These are phyloP conservation scores for Crotalus viridis DNA, from an alignment of 2,113 vertebrate species.

Conservation along the genomic window DNA sequence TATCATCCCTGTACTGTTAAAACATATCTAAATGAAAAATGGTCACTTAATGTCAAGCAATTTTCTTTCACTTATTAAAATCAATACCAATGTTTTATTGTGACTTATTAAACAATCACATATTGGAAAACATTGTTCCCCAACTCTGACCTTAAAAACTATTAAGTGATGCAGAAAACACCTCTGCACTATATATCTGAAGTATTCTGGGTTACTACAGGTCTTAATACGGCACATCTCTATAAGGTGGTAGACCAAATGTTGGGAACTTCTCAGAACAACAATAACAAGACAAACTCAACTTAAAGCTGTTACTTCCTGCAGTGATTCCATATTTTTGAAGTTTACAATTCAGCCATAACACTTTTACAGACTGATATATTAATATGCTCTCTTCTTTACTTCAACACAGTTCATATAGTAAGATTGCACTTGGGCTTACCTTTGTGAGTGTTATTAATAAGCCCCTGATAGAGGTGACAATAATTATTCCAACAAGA, in stretches of 20 bases:
- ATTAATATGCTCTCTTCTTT: background rate
- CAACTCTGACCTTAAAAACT: background rate
- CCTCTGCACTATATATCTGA: background rate
- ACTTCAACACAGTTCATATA: background rate
- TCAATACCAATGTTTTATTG: background rate
- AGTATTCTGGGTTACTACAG: background rate
- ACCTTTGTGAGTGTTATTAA: slow-evolving; percentile 99
- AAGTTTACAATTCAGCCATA: background rate
- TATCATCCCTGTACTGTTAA: background rate
- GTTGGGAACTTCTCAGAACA: background rate
- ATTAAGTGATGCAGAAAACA: background rate
- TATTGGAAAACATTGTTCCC: background rate
- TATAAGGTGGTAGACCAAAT: background rate
- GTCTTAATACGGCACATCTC: background rate
- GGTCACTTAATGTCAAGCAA: background rate
- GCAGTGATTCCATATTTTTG: background rate
- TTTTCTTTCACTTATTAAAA: background rate
- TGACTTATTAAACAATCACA: background rate
- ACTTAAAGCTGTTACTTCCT: background rate
- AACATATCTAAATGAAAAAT: background rate
- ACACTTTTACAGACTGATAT: background rate
- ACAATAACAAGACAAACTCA: background rate
- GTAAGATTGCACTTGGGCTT: slow-evolving; percentile 27
- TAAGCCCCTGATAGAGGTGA: slow-evolving; percentile 94
- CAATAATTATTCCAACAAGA: slow-evolving; percentile 97